Percentiles rank a stretch among this genome's conserved stretches.
Evolutionary conservation across 2,888 invertebrate genomes (phyloP).

Genomic region (Petrolisthes manimaculis): DNA sequence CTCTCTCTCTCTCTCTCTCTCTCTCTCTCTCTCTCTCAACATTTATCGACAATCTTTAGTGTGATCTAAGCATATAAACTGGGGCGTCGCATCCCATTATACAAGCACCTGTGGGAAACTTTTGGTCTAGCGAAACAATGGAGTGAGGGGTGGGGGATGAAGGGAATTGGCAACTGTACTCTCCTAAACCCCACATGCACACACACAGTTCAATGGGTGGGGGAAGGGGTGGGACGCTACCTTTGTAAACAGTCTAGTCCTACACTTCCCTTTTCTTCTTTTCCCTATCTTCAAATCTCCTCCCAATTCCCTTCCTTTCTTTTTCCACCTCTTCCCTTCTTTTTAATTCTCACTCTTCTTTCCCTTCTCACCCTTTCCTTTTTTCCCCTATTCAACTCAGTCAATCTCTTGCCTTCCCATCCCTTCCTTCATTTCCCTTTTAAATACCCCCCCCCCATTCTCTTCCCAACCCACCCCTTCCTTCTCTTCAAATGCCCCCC

Average conservation of each 20-base stretch:
- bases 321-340: not conserved
- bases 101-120: too few relatives aligned
- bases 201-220: too few relatives aligned
- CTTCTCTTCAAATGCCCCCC: not conserved
- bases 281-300: not conserved
- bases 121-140: too few relatives aligned
- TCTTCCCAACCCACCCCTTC: not conserved
- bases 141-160: too few relatives aligned
- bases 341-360: not conserved
- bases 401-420: not conserved
- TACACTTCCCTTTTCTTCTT: not conserved
- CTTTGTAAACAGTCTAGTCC: not conserved
- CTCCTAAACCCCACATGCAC: too few relatives aligned
- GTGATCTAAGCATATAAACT: too few relatives aligned
- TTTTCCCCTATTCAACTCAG: not conserved
- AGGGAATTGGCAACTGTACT: too few relatives aligned
- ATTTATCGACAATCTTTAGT: not conserved
- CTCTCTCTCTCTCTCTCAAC: slow-evolving; percentile 15
- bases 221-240: too few relatives aligned
- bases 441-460: not conserved
- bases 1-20: slow-evolving; percentile 5
- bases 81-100: too few relatives aligned
- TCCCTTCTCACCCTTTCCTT: not conserved
- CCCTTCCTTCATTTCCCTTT: not conserved
- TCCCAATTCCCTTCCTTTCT: not conserved